These are phyloP conservation scores for Drosophila ohnishii DNA, from an alignment of 1,140 invertebrate genomes.

Conservation along the genomic window DNA sequence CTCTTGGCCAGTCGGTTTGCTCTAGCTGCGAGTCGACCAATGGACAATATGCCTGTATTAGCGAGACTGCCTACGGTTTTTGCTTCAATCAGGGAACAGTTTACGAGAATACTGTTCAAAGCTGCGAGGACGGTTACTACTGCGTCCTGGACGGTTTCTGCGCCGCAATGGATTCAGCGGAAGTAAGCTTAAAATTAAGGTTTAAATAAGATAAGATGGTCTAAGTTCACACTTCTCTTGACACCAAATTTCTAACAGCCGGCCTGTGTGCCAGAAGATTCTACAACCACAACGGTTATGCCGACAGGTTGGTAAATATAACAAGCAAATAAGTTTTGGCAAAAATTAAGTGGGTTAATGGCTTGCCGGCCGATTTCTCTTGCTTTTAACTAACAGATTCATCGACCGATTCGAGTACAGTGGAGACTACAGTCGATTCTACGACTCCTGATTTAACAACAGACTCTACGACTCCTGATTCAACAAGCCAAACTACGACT, in stretches of 20 bases:
- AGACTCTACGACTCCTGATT: neutral
- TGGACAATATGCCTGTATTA: conserved; percentile 41
- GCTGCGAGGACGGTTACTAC: conserved; percentile 40
- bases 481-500: neutral
- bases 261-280: conserved; percentile 27
- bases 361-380: neutral
- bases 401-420: neutral
- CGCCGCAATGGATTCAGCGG: conserved; percentile 16
- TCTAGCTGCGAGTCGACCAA: conserved; percentile 41
- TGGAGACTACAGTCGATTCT: conserved; percentile 4
- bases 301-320: conserved; percentile 35
- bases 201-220: neutral
- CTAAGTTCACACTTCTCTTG: neutral
- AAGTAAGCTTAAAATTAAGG: conserved; percentile 17
- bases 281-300: conserved; percentile 22
- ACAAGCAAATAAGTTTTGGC: conserved; percentile 7
- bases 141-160: conserved; percentile 43
- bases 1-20: conserved; percentile 26
- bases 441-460: neutral
- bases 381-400: conserved; percentile 7
- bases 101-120: neutral
- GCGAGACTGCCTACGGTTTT: conserved; percentile 48
- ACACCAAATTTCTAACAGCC: conserved; percentile 19
- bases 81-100: conserved; percentile 23
- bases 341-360: neutral